phyloP scores from a whole-genome alignment of 2,888 invertebrate species.

The Thecocarcelia acutangulata region DNA sequence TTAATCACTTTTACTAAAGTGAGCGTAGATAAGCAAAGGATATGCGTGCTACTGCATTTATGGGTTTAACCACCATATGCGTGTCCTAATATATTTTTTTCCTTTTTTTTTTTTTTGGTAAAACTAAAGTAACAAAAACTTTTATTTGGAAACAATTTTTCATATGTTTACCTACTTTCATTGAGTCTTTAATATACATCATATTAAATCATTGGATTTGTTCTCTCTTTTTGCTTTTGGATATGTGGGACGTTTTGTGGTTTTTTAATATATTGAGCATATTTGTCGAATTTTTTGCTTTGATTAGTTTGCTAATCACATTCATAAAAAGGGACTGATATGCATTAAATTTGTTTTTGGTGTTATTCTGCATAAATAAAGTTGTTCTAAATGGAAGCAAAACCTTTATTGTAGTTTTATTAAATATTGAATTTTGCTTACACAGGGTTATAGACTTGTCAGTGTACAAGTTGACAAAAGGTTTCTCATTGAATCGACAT shows the following conservation, averaged over 20 bases:
- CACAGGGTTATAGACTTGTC: no score
- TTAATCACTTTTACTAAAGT: conserved; percentile 8
- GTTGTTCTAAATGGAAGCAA: no score
- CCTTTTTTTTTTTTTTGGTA: not conserved
- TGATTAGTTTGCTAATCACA: no score
- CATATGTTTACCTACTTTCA: not conserved
- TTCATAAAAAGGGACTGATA: no score
- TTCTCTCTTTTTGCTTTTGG: not conserved
- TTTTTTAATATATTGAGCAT: not conserved
- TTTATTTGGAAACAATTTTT: conserved; percentile 8
- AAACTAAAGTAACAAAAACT: conserved; percentile 16
- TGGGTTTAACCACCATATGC: conserved; percentile 58
- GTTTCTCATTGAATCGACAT: no score
- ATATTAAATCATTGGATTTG: not conserved
- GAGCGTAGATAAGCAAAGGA: not conserved
- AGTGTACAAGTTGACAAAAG: no score
- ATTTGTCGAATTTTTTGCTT: no score
- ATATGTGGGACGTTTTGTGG: not conserved
- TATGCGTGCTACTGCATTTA: conserved; percentile 21
- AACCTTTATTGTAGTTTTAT: no score
- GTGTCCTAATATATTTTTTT: conserved; percentile 48
- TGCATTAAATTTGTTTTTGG: no score
- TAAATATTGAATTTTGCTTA: no score
- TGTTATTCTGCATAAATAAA: no score
- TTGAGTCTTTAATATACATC: conserved; percentile 34